Percentiles rank a stretch among this genome's conserved stretches.
These are phyloP conservation scores for Etia nguti DNA, from an alignment of 2,113 vertebrate genomes.

Conservation along the genomic window DNA sequence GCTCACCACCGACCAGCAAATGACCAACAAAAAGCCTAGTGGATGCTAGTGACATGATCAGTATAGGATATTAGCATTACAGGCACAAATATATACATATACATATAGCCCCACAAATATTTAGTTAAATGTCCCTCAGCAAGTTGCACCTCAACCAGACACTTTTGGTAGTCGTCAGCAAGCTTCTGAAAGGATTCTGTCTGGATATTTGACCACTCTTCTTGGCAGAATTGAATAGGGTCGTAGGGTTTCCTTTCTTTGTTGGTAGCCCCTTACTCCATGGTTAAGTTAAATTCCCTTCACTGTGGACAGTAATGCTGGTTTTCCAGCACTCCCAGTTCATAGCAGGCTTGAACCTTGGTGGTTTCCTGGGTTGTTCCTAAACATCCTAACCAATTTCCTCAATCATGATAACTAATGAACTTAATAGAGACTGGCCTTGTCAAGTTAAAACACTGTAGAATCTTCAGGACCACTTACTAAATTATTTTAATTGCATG, in stretches of 20 bases:
- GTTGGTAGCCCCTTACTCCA: not conserved
- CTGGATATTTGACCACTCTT: not conserved
- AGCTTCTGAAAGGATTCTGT: not conserved
- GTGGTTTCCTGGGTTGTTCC: not conserved
- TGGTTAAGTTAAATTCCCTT: not conserved
- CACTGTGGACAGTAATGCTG: not conserved
- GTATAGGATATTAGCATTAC: not conserved
- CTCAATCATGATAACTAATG: not conserved
- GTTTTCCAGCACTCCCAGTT: not conserved
- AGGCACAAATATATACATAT: not conserved
- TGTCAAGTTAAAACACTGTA: not conserved
- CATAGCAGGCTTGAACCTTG: not conserved
- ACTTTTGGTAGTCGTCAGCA: not conserved
- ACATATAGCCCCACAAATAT: not conserved
- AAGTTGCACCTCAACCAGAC: not conserved
- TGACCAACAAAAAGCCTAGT: not conserved
- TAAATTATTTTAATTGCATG: not conserved
- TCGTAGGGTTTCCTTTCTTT: not conserved
- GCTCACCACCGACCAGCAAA: not conserved
- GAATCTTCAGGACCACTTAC: not conserved
- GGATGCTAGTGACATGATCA: not conserved
- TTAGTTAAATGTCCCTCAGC: not conserved
- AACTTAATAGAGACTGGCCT: not conserved
- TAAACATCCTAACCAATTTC: not conserved
- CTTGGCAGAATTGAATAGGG: not conserved